A percentile compares a stretch with the other conserved stretches of the same genome.
phyloP scores from a whole-genome alignment of 2,888 invertebrate species.

The Oxyscelio sp. region DNA sequence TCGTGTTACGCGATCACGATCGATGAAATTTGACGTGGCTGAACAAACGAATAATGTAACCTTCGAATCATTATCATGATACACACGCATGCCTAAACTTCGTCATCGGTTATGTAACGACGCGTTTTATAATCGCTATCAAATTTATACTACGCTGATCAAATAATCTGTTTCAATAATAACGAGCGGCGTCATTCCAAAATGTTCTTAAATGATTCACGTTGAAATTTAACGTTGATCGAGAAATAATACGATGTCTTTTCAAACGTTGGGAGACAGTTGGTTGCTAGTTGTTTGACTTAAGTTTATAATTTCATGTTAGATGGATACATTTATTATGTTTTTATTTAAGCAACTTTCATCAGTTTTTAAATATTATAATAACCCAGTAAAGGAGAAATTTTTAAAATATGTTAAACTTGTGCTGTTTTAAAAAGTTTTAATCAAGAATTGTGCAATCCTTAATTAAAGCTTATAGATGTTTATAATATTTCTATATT shows the following conservation, averaged over 20 bases:
- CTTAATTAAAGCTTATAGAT: no score
- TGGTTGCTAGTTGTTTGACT: no score
- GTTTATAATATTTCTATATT: no score
- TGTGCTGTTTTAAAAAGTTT: no score
- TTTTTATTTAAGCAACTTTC: no score
- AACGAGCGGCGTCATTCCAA: slow-evolving; percentile 19
- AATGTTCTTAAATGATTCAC: slow-evolving; percentile 33
- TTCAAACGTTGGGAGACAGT: no score
- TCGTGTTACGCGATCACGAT: slow-evolving; percentile 53
- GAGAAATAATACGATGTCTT: neutral
- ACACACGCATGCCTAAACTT: slow-evolving; percentile 51
- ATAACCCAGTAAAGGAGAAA: no score
- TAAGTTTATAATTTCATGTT: no score
- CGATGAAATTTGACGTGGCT: slow-evolving; percentile 60
- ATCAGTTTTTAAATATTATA: no score
- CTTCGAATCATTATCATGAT: slow-evolving; percentile 61
- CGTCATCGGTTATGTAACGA: slow-evolving; percentile 65
- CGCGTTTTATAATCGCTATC: slow-evolving; percentile 64
- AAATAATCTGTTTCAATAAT: slow-evolving; percentile 64
- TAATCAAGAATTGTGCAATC: no score
- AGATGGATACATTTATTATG: no score
- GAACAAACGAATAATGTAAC: slow-evolving; percentile 54
- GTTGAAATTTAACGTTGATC: neutral
- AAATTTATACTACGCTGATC: slow-evolving; percentile 66
- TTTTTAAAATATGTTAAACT: no score